Evolutionary conservation across 1,140 invertebrate species (phyloP).

Genomic region (Pseudomyrmex pallidus): DNA sequence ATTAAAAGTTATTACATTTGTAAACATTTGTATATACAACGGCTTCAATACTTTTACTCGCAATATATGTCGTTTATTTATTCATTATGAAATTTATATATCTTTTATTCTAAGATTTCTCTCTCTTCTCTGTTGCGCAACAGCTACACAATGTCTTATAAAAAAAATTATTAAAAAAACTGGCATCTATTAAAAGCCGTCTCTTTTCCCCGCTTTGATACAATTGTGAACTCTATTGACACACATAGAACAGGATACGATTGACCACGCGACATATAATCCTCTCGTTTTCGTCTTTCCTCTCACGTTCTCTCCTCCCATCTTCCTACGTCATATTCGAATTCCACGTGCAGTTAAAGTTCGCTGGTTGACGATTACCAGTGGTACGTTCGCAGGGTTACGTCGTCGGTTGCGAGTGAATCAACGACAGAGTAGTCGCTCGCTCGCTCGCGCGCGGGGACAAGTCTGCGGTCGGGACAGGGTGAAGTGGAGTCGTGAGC

Average conservation of each 20-base stretch:
- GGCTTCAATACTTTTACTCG: neutral
- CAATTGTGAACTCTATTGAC: slow-evolving; percentile 35
- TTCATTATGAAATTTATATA: too few relatives aligned
- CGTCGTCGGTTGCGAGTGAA: slow-evolving; percentile 66
- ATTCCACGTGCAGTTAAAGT: slow-evolving; percentile 73
- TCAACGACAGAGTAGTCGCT: slow-evolving; percentile 47
- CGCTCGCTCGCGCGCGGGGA: slow-evolving; percentile 18
- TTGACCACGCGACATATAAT: slow-evolving; percentile 21
- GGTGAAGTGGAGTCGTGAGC: slow-evolving; percentile 35
- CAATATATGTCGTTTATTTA: neutral
- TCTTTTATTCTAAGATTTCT: too few relatives aligned
- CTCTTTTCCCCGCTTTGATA: slow-evolving; percentile 5
- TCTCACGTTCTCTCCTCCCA: slow-evolving; percentile 46
- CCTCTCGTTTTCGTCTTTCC: slow-evolving; percentile 30
- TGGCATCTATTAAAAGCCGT: too few relatives aligned
- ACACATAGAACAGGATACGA: slow-evolving; percentile 39
- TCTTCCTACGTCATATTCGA: slow-evolving; percentile 51
- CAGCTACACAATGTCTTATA: too few relatives aligned
- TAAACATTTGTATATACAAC: too few relatives aligned
- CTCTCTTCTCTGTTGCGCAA: too few relatives aligned
- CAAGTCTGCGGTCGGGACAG: slow-evolving; percentile 45
- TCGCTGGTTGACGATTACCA: slow-evolving; percentile 74
- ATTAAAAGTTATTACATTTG: too few relatives aligned
- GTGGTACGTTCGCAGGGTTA: slow-evolving; percentile 57
- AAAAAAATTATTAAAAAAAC: too few relatives aligned